phyloP scores from a whole-genome alignment of 2,113 vertebrate genomes.

The Perognathus longimembris region DNA sequence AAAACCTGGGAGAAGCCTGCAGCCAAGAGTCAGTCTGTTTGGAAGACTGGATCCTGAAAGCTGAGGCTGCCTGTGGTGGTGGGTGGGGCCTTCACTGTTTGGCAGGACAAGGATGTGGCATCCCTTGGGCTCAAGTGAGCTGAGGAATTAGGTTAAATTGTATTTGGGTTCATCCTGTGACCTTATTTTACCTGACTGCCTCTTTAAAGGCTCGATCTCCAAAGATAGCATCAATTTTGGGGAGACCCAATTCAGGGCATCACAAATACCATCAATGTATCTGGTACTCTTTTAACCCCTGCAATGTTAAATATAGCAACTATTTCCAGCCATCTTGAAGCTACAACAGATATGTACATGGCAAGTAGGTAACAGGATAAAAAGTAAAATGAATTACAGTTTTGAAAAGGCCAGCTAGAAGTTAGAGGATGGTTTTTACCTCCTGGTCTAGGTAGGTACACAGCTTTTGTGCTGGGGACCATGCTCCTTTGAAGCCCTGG shows the following conservation, averaged over 20 bases:
- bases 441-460: not conserved
- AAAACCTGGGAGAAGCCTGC: not conserved
- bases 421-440: too few relatives aligned
- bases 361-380: too few relatives aligned
- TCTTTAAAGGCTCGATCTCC: not conserved
- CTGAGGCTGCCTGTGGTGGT: not conserved
- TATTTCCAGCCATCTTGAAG: too few relatives aligned
- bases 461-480: not conserved
- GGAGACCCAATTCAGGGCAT: not conserved
- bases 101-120: not conserved
- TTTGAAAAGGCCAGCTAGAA: too few relatives aligned
- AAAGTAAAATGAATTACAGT: too few relatives aligned
- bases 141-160: not conserved
- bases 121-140: not conserved
- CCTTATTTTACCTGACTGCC: not conserved
- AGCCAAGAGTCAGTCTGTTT: too few relatives aligned
- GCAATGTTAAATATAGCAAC: rapidly evolving
- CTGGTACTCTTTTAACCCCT: not conserved
- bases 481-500: not conserved
- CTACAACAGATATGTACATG: too few relatives aligned
- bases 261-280: not conserved
- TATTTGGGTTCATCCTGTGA: not conserved
- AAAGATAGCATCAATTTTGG: not conserved
- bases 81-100: not conserved
- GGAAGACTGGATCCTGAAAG: not conserved